Evolutionary conservation across 2,113 vertebrate genomes (phyloP), one percentile per base, ranked within the genome.

Genomic region (Burhinus oedicnemus): DNA sequence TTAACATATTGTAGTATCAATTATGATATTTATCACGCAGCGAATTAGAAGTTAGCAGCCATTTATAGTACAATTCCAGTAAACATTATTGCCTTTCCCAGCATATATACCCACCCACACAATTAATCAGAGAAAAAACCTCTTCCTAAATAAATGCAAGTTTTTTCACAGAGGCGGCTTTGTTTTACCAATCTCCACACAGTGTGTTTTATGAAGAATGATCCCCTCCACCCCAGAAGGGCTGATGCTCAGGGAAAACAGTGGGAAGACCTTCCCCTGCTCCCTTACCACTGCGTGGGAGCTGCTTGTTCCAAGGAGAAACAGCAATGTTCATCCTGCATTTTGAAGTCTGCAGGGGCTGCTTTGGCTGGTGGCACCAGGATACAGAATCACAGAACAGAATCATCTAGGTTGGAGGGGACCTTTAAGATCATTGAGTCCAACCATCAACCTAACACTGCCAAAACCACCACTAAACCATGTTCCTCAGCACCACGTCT

Each of bases 61-160:
- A 93, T 89, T 95, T 96, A 90, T 52, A 93, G 89, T 21, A 69
- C 90, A 47, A 55, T 96, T 95, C 96, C 94, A 90, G 93, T 86
- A 95, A 97, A 95, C 84, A 96, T 90, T 45, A 92, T 36, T 87
- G 92, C 91, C 80, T 95, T 97, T 91, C 94, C 95, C 94, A 95
- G 89, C 93, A 92, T 23, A 89, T 54, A 80, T 51, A 72, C 58
- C 65, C 84, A 55, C 94, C 89, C 96, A 86, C 92, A 44, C 71
- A 30, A 84, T 97, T 94, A 95, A 97, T 96, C 95, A 89, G 60
- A 54, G 76, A 29, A 45, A 52, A 72, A 93, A 88, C 83, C 22
- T 75, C 95, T 57, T 66, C 62, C 47, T 45, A 65, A 88, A 89
- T 64, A 89, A 91, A 95, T 23, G 54, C 11, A n/a, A 65, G 58